phyloP scores from a whole-genome alignment of 2,113 vertebrate species.

The Thinocorus orbignyianus region DNA sequence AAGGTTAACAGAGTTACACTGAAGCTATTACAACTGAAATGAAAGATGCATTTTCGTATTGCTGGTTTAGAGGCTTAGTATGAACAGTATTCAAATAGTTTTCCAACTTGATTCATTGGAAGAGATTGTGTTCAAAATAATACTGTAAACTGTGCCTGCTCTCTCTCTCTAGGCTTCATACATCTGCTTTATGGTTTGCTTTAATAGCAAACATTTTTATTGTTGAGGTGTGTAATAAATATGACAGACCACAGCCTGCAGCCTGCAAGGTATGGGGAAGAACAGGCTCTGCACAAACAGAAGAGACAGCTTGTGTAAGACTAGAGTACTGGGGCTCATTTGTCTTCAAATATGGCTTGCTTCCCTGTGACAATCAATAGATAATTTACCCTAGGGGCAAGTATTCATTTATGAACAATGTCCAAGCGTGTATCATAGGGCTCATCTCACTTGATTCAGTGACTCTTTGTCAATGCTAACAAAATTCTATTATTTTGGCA shows the following conservation, averaged over 20 bases:
- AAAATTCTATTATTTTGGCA: not conserved
- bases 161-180: not conserved
- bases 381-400: not conserved
- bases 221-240: not conserved
- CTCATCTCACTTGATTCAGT: not conserved
- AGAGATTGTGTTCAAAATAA: not conserved
- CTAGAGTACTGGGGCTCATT: not conserved
- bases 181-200: not conserved
- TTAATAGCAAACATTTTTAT: conserved; percentile 46
- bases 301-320: not conserved
- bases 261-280: not conserved
- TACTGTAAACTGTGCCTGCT: conserved; percentile 4
- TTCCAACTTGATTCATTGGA: conserved; percentile 6
- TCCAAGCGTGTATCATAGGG: not conserved
- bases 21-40: conserved; percentile 41
- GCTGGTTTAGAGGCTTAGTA: not conserved
- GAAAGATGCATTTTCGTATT: conserved; percentile 33
- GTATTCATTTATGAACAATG: not conserved
- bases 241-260: not conserved
- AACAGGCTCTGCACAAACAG: not conserved
- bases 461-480: not conserved
- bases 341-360: not conserved
- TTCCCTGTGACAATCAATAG: not conserved
- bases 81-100: not conserved
- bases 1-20: conserved; percentile 44